phyloP scores from a whole-genome alignment of 92 coral and sea anemone genomes.

The Zoanthus sansibaricus region DNA sequence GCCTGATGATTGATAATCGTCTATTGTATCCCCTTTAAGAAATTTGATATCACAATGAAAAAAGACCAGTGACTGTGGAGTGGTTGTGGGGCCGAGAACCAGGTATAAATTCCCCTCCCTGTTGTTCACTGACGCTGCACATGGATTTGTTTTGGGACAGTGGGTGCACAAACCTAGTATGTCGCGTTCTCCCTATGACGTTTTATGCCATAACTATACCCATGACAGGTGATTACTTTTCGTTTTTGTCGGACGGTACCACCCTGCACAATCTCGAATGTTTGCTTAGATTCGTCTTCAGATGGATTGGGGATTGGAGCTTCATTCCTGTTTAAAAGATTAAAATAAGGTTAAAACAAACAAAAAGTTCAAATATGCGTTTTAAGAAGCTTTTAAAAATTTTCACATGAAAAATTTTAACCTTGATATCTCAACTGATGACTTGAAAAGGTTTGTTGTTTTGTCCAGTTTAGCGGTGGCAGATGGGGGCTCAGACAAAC shows the following conservation, averaged over 20 bases:
- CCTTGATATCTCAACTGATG: neutral
- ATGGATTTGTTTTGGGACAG: neutral
- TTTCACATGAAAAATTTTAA: neutral
- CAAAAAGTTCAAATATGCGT: neutral
- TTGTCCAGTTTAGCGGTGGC: neutral
- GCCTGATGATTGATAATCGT: no score
- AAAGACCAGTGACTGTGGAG: neutral
- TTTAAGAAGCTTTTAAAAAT: neutral
- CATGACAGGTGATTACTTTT: no score
- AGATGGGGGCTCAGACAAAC: neutral
- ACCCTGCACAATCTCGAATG: neutral
- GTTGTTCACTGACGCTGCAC: neutral
- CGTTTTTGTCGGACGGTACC: no score
- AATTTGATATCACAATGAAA: no score
- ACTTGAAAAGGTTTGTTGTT: neutral
- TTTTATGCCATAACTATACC: no score
- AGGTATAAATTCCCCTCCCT: conserved; percentile 10
- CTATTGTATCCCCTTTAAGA: no score
- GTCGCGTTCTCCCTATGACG: no score
- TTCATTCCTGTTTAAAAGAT: neutral
- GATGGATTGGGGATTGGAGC: neutral
- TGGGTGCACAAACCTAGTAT: neutral
- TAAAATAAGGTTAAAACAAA: neutral
- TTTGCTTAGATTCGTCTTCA: neutral
- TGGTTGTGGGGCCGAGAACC: neutral